Evolutionary conservation across 2,888 invertebrate species (phyloP).

Genomic region (Ischnus inquisitorius): DNA sequence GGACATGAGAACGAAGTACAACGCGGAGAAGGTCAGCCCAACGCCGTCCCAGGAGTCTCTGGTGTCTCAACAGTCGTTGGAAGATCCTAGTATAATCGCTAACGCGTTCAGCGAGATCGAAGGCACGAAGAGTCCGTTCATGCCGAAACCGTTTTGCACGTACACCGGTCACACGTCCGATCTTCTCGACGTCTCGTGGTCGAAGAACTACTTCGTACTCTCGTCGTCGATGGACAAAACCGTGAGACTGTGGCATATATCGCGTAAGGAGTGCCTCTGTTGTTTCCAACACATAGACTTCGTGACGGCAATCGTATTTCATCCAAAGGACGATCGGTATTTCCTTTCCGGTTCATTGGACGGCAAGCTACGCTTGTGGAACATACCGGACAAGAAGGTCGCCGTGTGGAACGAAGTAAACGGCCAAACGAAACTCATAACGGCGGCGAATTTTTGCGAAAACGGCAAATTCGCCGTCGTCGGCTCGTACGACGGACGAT

Average conservation of each 20-base stretch:
- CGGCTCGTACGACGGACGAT: slow-evolving; percentile 99
- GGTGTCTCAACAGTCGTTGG: slow-evolving; percentile 91
- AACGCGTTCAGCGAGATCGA: slow-evolving; percentile 87
- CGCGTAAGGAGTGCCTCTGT: slow-evolving; percentile 98
- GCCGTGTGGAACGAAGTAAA: slow-evolving; percentile 99
- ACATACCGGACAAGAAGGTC: slow-evolving; percentile 99
- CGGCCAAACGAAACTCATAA: slow-evolving; percentile 97
- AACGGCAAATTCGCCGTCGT: slow-evolving; percentile 99
- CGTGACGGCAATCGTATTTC: slow-evolving; percentile 99
- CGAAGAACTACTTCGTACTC: slow-evolving; percentile 99
- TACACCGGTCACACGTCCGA: slow-evolving; percentile 98
- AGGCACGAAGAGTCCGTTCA: slow-evolving; percentile 90
- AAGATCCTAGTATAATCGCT: slow-evolving; percentile 87
- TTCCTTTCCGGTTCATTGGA: slow-evolving; percentile 99
- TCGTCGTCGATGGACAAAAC: slow-evolving; percentile 99
- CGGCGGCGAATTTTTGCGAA: slow-evolving; percentile 98
- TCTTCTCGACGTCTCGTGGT: slow-evolving; percentile 98
- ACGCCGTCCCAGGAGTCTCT: slow-evolving; percentile 97
- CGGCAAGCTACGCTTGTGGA: slow-evolving; percentile 99
- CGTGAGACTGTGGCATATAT: slow-evolving; percentile 98
- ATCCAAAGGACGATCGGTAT: slow-evolving; percentile 96
- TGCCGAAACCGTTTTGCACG: slow-evolving; percentile 95
- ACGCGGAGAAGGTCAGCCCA: slow-evolving; percentile 96
- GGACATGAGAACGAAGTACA: slow-evolving; percentile 98
- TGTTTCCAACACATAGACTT: slow-evolving; percentile 99